Evolutionary conservation across 2,888 invertebrate species (phyloP), one percentile per base, ranked within the genome.

Genomic region (Hecatera dysodea): DNA sequence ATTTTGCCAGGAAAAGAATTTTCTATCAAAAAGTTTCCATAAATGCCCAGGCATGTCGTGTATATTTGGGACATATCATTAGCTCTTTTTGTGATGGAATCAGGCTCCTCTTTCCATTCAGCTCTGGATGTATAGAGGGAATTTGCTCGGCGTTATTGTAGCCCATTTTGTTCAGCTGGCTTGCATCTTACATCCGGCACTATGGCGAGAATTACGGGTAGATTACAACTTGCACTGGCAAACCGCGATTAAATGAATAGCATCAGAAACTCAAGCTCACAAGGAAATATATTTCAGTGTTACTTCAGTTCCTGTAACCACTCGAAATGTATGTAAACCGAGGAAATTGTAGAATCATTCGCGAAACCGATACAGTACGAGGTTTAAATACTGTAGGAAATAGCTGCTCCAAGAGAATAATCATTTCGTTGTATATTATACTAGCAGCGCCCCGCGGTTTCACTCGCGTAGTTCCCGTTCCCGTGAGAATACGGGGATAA

Each of bases 151-250:
- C 55, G 39, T 64, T 36, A 39, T 52, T 55, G 50, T 46, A 61
- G 50, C 44, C 48, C 67, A 55, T 76, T 67, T 48, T 56, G 61
- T 63, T 75, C 68, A 76, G 44, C 67, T 76, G 75, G 66, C 44
- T 74, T 75, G 61, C 48, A 75, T 76, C 76, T 80, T 66, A 57
- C 52, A 66, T 46, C 60, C 39, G 44, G 24, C n/a, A 39, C 62
- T 53, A 24, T 48, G 46, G 57, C 42, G 27, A 15, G 29, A 66
- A 75, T 67, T 48, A 52, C 52, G 46, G 39, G 29, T 44, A 57
- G 46, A 46, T 64, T 52, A 56, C 57, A 59, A 73, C 48, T 66
- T 48, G 53, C 62, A 52, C 56, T 42, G 44, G 33, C 5, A 60
- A 78, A 80, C 36, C 60, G 11, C 36, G 11, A 78, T 56, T 50